Conservation (phyloP, 2,888 invertebrate genomes). For the Tetragnatha montana region DNA sequence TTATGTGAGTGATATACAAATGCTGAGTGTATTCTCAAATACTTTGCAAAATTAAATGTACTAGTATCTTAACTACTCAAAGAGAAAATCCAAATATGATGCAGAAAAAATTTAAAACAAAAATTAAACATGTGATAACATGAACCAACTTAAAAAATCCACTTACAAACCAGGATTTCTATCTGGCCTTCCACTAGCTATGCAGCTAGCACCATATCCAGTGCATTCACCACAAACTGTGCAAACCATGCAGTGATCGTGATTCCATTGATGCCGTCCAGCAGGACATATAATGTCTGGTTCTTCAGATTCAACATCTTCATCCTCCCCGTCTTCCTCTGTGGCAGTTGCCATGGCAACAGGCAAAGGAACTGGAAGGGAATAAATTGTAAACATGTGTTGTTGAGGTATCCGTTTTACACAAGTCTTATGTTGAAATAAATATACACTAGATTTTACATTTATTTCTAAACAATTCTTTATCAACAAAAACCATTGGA, state of each 20-base stretch:
- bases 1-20: background rate
- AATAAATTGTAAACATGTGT: background rate
- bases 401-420: background rate
- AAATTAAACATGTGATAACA: background rate
- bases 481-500: too few relatives aligned
- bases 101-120: background rate
- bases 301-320: slow-evolving; percentile 72
- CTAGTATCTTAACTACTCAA: too few relatives aligned
- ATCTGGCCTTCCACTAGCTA: slow-evolving; percentile 85
- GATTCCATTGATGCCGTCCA: slow-evolving; percentile 86
- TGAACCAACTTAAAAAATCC: background rate
- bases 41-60: too few relatives aligned
- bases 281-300: slow-evolving; percentile 80
- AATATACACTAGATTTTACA: too few relatives aligned
- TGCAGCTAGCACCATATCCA: slow-evolving; percentile 90
- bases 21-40: background rate
- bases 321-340: slow-evolving; percentile 75
- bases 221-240: slow-evolving; percentile 94
- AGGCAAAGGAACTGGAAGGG: slow-evolving; percentile 73
- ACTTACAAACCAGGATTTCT: slow-evolving; percentile 91
- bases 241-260: slow-evolving; percentile 91
- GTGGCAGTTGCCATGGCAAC: slow-evolving; percentile 76
- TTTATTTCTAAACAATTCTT: too few relatives aligned
- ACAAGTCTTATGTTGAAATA: background rate
- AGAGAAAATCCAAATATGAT: too few relatives aligned